Conservation (phyloP, 2,888 invertebrate species). For the Bugula neritina region DNA sequence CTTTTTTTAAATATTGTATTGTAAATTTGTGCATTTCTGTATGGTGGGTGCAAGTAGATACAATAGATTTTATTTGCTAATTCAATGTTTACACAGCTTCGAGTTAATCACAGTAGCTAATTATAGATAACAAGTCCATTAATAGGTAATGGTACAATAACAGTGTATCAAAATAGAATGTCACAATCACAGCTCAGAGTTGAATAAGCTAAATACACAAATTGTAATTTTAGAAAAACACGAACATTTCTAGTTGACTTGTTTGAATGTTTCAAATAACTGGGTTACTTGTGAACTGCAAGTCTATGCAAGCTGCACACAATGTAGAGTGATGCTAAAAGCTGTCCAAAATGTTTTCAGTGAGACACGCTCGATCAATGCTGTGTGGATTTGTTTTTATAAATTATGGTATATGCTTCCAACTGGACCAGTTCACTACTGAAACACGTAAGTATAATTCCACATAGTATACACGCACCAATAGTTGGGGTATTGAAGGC, state of each 20-base stretch:
- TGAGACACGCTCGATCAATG: background rate
- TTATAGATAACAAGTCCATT: background rate
- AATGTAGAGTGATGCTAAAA: too few relatives aligned
- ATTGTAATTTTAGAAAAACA: too few relatives aligned
- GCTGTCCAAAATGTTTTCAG: background rate
- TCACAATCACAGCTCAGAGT: background rate
- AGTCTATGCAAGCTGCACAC: too few relatives aligned
- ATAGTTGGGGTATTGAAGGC: too few relatives aligned
- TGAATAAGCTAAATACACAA: background rate
- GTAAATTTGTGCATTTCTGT: too few relatives aligned
- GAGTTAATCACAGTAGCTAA: background rate
- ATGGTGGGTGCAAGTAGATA: too few relatives aligned
- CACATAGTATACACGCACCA: too few relatives aligned
- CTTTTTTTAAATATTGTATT: too few relatives aligned
- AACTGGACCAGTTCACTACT: background rate
- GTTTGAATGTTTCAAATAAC: too few relatives aligned
- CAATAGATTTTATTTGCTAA: too few relatives aligned
- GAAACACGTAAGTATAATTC: background rate
- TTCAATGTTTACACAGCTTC: background rate
- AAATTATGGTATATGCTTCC: background rate
- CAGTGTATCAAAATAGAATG: background rate
- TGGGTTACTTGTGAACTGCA: too few relatives aligned
- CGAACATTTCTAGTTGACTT: too few relatives aligned
- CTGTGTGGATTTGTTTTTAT: background rate
- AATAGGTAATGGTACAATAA: background rate